Evolutionary conservation across 1,140 invertebrate genomes (phyloP), one percentile per base, ranked within the genome.

Genomic region (Drosophila nebulosa): DNA sequence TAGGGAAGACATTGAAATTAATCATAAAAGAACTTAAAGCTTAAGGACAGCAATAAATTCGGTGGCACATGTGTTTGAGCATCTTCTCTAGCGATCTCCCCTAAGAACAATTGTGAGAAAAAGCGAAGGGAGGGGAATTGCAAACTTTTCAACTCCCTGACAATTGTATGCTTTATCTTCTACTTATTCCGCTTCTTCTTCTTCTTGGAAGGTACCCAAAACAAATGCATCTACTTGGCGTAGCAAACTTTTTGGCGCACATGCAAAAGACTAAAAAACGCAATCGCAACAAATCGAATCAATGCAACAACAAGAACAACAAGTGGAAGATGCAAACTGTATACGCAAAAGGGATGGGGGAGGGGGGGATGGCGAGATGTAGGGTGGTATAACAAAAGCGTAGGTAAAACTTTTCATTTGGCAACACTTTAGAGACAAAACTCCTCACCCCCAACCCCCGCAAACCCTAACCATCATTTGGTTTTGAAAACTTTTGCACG

Each of bases 231-330:
- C 52, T 16, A 27, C 52, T 55, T 30, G 24, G 7, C 52, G 1
- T 55, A 14, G 26, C 46, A 77, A 77, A 53, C 46, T 86, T 81
- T 64, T 68, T 66, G 66, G 81, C 69, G 72, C 81, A 85, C 81
- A 86, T 86, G 81, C 81, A 86, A 86, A 86, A 88, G 74, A 83
- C 81, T 81, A 78, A 86, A 85, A 46, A 86, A 88, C 78, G 81
- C 83, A 86, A 88, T 86, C 78, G 81, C 74, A 88, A 88, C 83
- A 86, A 86, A 86, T 86, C 81, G 81, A 86, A 86, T 86, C 81
- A 88, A 66, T 78, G 81, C 83, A 85, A 81, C 77, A 86, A 80
- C 69, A 74, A 75, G 64, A 51, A 58, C 36, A 22, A 14, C 26
- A 21, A 22, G 30, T 21, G 35, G 14, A 26, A 72, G 27, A 39